phyloP scores from a whole-genome alignment of 2,888 invertebrate species.

The Tipula lateralis region DNA sequence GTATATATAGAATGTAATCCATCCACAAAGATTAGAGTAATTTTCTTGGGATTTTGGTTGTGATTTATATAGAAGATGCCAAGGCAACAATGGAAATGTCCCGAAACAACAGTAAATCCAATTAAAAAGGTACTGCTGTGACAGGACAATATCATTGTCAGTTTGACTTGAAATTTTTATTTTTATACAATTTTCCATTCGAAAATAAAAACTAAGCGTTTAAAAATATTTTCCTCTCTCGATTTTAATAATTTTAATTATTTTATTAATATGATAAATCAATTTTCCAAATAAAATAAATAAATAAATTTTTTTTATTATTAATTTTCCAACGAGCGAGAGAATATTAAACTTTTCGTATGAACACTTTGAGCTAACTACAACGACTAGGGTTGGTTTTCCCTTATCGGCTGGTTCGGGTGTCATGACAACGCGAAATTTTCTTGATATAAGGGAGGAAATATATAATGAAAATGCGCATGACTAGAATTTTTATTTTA shows the following conservation, averaged over 20 bases:
- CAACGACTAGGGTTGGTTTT: slow-evolving; percentile 42
- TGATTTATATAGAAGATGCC: slow-evolving; percentile 33
- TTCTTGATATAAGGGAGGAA: slow-evolving; percentile 6
- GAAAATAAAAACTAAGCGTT: neutral
- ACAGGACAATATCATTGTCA: slow-evolving; percentile 93
- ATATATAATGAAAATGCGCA: neutral
- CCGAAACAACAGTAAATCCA: slow-evolving; percentile 84
- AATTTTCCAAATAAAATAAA: neutral
- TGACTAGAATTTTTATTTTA: neutral
- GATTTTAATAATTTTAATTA: slow-evolving; percentile 6
- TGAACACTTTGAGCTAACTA: slow-evolving; percentile 50
- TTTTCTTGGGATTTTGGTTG: neutral
- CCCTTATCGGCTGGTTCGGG: slow-evolving; percentile 46
- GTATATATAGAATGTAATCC: neutral
- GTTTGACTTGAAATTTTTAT: slow-evolving; percentile 40
- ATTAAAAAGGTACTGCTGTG: slow-evolving; percentile 82
- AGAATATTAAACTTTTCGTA: slow-evolving; percentile 40
- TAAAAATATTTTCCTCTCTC: neutral
- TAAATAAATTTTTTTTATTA: neutral
- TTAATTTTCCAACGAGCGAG: neutral
- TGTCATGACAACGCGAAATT: slow-evolving; percentile 47
- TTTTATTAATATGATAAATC: slow-evolving; percentile 3
- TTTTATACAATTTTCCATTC: neutral
- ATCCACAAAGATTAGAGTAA: neutral
- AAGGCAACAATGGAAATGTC: slow-evolving; percentile 69